Conservation (phyloP, 2,888 invertebrate genomes). For the Noctua janthe region DNA sequence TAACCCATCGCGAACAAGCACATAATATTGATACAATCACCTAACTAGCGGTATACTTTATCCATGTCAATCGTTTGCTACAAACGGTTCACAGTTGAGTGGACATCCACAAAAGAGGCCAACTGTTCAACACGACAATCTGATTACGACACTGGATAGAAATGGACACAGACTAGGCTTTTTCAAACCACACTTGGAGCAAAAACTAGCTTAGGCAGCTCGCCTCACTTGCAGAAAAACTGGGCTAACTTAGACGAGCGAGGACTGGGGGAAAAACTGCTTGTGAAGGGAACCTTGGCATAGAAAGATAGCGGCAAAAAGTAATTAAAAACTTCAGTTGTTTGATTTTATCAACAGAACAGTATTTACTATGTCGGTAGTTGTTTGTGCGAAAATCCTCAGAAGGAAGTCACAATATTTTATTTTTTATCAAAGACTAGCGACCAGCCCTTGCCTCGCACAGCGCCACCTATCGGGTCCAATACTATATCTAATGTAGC, state of each 20-base stretch:
- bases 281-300: constrained; percentile 39
- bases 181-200: constrained; percentile 39
- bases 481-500: too few species aligned
- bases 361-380: background rate
- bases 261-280: constrained; percentile 18
- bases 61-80: constrained; percentile 45
- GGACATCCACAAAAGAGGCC: constrained; percentile 55
- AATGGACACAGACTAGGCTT: constrained; percentile 40
- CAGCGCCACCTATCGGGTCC: too few species aligned
- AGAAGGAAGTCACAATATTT: background rate
- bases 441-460: too few species aligned
- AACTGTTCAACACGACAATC: constrained; percentile 36
- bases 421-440: background rate
- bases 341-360: constrained; percentile 5
- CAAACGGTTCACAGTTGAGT: constrained; percentile 58
- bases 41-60: constrained; percentile 14
- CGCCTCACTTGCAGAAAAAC: constrained; percentile 39
- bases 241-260: constrained; percentile 33
- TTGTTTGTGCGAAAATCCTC: background rate
- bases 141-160: constrained; percentile 54
- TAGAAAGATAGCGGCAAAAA: constrained; percentile 23
- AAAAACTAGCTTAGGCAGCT: constrained; percentile 49
- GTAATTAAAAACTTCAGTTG: constrained; percentile 9
- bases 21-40: constrained; percentile 36
- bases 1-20: background rate